Base-by-base conservation (phyloP, 1,140 invertebrate species). In the Tetranychus cinnabarinus region DNA sequence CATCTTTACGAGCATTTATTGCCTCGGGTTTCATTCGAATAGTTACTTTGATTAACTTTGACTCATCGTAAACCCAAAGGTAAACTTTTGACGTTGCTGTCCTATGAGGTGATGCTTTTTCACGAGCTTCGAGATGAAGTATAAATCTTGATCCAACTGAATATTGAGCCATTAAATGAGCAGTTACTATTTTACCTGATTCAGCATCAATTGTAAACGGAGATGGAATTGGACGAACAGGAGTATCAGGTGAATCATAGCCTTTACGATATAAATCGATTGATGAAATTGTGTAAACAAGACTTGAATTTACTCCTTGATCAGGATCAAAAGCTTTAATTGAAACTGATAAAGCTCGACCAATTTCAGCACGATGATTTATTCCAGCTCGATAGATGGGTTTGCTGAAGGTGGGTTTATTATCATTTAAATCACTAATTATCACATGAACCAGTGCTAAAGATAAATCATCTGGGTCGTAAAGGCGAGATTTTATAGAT, bases 371-470 rank as follows among this genome's bases (percentile, higher is more conserved):
- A 72, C 90, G 85, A 75, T 96, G 90, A n/a, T 81, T 66, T 3
- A 93, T 79, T 3, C 81, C 80, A 3, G 85, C 80, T 86, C 87
- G n/a, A 70, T 96, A 95, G 0, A 86, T 85, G 45, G 83, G 77
- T 70, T 92, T 84, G 33, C 82, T 82, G 71, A 95, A 97, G 72
- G 93, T 88, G 12, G 92, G 93, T 69, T 89, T 88, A 71, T 97
- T 96, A 75, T 97, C 93, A 71, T 97, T 97, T 67, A 92, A 88
- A 69, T 97, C 92, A 6, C 85, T 69, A 0, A 97, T 78, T 52
- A 80, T 82, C 0, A 97, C 80, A 54, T 86, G 77, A 2, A 96
- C 77, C 52, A 83, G 86, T 0, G 89, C 82, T 57, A 82, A 84
- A 1, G 87, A 81, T 6, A 60, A 10, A 62, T 64, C 45, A 64